These are phyloP conservation scores for Amphiprion clarkii DNA, from an alignment of 2,797 vertebrate genomes.

Conservation along the genomic window DNA sequence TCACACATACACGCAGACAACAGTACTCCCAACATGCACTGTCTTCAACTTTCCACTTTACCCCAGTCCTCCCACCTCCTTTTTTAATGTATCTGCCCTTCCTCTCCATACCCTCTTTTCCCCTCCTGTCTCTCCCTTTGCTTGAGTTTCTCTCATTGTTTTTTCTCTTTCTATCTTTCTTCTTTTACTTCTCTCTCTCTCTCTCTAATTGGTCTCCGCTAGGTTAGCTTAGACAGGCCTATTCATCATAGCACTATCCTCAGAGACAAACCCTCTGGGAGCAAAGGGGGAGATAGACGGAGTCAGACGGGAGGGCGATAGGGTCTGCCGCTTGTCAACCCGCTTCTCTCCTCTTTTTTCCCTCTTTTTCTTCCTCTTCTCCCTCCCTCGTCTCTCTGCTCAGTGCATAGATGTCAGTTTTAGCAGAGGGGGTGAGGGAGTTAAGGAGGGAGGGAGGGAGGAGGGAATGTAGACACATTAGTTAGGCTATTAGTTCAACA, in stretches of 20 bases:
- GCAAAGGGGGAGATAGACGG: constrained; percentile 72
- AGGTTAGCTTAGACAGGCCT: constrained; percentile 97
- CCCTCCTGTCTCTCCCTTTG: constrained; percentile 52
- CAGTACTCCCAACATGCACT: constrained; percentile 40
- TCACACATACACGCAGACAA: constrained; percentile 42
- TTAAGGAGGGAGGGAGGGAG: constrained; percentile 39
- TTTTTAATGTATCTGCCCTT: constrained; percentile 66
- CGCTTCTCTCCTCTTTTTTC: constrained; percentile 62
- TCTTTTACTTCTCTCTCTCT: constrained; percentile 72
- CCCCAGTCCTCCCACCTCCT: constrained; percentile 53
- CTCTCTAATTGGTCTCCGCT: constrained; percentile 96
- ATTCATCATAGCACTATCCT: constrained; percentile 98
- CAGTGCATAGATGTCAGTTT: constrained; percentile 73
- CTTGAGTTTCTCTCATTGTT: constrained; percentile 83
- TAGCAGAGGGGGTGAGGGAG: constrained; percentile 43
- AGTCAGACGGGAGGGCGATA: constrained; percentile 80
- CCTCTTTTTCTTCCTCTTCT: constrained; percentile 15
- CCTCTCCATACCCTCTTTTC: constrained; percentile 27
- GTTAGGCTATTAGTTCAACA: constrained; percentile 99
- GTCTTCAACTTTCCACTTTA: constrained; percentile 68
- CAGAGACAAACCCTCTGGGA: constrained; percentile 93
- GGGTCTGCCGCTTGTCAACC: constrained; percentile 84
- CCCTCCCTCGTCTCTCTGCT: constrained; percentile 29
- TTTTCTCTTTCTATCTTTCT: constrained; percentile 48
- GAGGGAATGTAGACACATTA: constrained; percentile 93